Conservation (phyloP, 2,888 invertebrate species). For the Diogma glabrata region DNA sequence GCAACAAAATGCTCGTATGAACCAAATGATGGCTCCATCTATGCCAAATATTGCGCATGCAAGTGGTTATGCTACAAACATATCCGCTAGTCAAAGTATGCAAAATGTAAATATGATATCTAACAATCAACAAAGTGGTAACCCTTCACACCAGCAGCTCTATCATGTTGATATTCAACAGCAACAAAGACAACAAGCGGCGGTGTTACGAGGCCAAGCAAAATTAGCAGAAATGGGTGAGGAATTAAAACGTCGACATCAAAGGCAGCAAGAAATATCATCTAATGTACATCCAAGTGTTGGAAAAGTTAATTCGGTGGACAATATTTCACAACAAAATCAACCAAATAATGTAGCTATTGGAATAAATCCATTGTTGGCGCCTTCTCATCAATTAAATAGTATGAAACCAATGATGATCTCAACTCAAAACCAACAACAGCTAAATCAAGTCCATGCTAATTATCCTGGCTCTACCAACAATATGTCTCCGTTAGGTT, state of each 20-base stretch:
- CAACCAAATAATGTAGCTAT: not conserved
- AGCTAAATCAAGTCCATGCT: constrained; percentile 19
- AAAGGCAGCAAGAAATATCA: constrained; percentile 31
- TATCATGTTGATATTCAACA: too few relatives aligned
- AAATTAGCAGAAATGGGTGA: constrained; percentile 74
- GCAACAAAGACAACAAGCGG: constrained; percentile 23
- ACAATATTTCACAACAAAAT: constrained; percentile 8
- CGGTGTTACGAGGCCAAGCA: constrained; percentile 39
- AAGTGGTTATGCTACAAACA: constrained; percentile 23
- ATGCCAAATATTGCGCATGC: constrained; percentile 36
- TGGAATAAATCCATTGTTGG: too few relatives aligned
- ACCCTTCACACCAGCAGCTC: constrained; percentile 25
- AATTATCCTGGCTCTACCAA: constrained; percentile 19
- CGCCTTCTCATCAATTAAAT: not conserved
- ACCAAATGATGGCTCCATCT: constrained; percentile 36
- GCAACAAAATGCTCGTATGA: constrained; percentile 31
- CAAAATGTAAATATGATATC: constrained; percentile 33
- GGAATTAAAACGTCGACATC: constrained; percentile 54
- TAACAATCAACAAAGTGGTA: constrained; percentile 10
- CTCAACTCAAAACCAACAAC: constrained; percentile 25
- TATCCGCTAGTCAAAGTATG: constrained; percentile 36
- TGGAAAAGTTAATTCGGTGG: constrained; percentile 8
- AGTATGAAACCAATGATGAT: constrained; percentile 13
- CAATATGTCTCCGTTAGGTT: constrained; percentile 11
- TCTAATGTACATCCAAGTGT: constrained; percentile 20